Evolutionary conservation across 2,113 vertebrate genomes (phyloP).

Genomic region (Plotosus lineatus): DNA sequence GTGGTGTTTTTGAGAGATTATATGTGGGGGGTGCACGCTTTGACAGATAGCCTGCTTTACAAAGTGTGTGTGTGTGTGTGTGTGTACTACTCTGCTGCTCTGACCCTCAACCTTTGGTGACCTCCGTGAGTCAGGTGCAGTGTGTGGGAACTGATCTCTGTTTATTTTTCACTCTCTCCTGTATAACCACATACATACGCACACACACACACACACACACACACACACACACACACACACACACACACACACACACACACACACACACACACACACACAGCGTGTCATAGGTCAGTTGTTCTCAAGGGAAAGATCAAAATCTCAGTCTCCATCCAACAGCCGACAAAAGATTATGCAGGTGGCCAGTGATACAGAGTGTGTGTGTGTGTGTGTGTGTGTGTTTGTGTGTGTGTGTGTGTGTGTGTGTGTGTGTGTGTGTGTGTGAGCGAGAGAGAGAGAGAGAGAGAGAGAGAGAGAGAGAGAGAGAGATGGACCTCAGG

Average conservation of each 20-base stretch:
- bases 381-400: conserved; percentile 8
- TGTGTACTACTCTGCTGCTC: background rate
- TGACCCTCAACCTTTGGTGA: conserved; percentile 21
- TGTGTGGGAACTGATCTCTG: conserved; percentile 18
- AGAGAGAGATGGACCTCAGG: background rate
- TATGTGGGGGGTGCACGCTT: background rate
- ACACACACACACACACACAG: background rate
- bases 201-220: background rate
- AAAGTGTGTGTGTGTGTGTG: background rate
- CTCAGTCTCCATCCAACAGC: conserved; percentile 5
- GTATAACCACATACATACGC: background rate
- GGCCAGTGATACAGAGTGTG: background rate
- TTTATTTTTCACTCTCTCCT: background rate
- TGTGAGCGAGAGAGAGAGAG: background rate
- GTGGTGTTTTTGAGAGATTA: background rate
- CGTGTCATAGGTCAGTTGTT: background rate
- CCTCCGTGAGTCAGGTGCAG: conserved; percentile 32
- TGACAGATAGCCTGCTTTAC: background rate
- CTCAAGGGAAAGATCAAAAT: conserved; percentile 15
- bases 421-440: background rate
- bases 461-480: background rate
- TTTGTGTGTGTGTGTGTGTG: conserved; percentile 12
- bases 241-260: conserved; percentile 12
- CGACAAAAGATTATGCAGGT: background rate
- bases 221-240: background rate